phyloP scores from a whole-genome alignment of 2,797 vertebrate species.

The Crax fasciolata region DNA sequence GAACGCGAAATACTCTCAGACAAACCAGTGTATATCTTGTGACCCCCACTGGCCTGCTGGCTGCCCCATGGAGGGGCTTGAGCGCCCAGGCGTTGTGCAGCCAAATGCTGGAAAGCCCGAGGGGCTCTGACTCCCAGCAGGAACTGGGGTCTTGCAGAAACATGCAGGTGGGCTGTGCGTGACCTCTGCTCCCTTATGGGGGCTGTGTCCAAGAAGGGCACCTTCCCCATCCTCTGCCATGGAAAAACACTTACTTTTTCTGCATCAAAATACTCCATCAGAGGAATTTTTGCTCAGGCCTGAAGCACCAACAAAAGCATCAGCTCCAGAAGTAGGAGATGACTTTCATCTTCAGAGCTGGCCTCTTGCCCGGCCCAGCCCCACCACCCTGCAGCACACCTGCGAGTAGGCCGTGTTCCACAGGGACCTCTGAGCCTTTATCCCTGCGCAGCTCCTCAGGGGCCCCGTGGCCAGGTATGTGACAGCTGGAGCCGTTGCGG shows the following conservation, averaged over 20 bases:
- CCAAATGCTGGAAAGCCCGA: too few species aligned
- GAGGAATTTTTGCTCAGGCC: background rate
- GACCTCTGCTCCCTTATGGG: background rate
- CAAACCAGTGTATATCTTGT: background rate
- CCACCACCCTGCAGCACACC: background rate
- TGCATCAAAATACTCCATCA: background rate
- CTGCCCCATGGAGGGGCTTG: background rate
- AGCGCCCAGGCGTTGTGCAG: fast-evolving
- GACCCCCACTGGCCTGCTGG: background rate
- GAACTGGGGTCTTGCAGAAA: background rate
- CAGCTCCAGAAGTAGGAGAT: background rate
- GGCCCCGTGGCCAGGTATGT: background rate
- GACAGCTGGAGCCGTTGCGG: fast-evolving
- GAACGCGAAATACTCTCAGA: background rate
- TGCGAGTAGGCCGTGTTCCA: fast-evolving
- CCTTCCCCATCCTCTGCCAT: background rate
- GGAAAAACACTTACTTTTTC: background rate
- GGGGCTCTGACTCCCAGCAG: background rate
- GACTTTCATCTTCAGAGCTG: background rate
- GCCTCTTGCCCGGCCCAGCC: background rate
- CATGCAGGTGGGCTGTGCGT: background rate
- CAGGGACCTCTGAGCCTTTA: background rate
- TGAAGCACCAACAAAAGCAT: background rate
- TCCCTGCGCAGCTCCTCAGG: fast-evolving
- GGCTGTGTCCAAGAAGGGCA: background rate